Base-by-base conservation (phyloP, 1,140 invertebrate genomes). In the Pachyrhynchus sulphureomaculatus region DNA sequence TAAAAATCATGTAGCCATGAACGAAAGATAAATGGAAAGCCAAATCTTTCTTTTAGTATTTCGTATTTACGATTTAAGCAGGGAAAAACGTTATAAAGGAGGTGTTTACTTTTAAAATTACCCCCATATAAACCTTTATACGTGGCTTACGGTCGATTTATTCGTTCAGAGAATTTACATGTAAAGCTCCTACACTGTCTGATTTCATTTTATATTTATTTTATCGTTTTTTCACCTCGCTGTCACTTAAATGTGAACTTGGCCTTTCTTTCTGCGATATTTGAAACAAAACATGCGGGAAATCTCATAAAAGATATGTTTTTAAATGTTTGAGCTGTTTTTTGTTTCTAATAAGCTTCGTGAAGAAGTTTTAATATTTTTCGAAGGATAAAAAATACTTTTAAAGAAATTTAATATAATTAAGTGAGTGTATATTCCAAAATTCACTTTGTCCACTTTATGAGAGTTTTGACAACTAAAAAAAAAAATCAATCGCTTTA, bases 141-240 rank as follows among this genome's bases (percentile, higher is more conserved):
- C 12, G 18, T 53, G 9, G 12, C 33, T 53, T 37, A 12, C 34
- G 13, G 13, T 5, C 33, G 36, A 53, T 53, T 53, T 53, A 53
- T 53, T 17, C 34, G 36, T 36, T 53, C 51, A 26, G 10, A 26
- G 36, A 39, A 53, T 53, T 24, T 53, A 39, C 51, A 55, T 55
- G 53, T 55, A 55, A 53, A 55, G 36, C 53, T 55, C 53, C 53
- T 55, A 55, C 53, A 44, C 53, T 49, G 47, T 49, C 47, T 55
- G 53, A 55, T 55, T 55, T 17, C 17, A 45, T 20, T 55, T 55
- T 42, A 29, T 29, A 55, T 41, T 53, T 49, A 49, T 49, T 21
- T 53, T 53, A 53, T 53, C 33, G 21, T 39, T 53, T 53, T 53
- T 37, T 39, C 51, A 39, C 51, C 37, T 53, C 13, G 21, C 13